These are phyloP conservation scores for Reinhardtius hippoglossoides DNA, from an alignment of 2,113 vertebrate genomes.

Conservation along the genomic window DNA sequence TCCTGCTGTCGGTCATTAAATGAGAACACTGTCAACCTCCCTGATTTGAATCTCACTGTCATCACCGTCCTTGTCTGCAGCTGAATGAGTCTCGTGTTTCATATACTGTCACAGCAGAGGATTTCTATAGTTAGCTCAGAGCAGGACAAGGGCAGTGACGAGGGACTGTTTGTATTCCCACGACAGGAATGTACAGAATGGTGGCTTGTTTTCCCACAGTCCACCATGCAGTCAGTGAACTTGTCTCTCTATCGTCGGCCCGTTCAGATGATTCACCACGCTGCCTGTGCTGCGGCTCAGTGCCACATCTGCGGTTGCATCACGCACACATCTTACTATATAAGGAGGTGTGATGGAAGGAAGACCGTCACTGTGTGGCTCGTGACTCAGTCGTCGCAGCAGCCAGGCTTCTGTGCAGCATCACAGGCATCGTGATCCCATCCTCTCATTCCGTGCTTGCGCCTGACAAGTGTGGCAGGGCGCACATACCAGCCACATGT, in stretches of 20 bases:
- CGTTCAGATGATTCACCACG: conserved; percentile 47
- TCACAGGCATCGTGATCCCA: conserved; percentile 29
- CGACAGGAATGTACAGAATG: conserved; percentile 25
- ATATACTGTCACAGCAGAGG: conserved; percentile 22
- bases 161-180: conserved; percentile 46
- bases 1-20: not conserved
- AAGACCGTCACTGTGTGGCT: conserved; percentile 23
- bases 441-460: not conserved
- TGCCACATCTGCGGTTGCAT: conserved; percentile 26
- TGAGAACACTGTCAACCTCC: not conserved
- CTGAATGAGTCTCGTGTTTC: conserved; percentile 1
- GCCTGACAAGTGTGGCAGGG: conserved; percentile 34
- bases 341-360: conserved; percentile 23
- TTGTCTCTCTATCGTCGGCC: conserved; percentile 32
- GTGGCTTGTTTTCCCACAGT: conserved; percentile 14
- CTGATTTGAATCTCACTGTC: conserved; percentile 20
- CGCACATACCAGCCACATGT: conserved; percentile 29
- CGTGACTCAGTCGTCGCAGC: conserved; percentile 49
- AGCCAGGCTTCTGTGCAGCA: conserved; percentile 31
- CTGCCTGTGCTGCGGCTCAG: conserved; percentile 14
- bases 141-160: conserved; percentile 26
- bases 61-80: conserved; percentile 22
- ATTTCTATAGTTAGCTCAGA: conserved; percentile 47
- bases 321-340: conserved; percentile 32
- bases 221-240: not conserved